Conservation (phyloP, 2,888 invertebrate species). For the Stenotaenia linearis region DNA sequence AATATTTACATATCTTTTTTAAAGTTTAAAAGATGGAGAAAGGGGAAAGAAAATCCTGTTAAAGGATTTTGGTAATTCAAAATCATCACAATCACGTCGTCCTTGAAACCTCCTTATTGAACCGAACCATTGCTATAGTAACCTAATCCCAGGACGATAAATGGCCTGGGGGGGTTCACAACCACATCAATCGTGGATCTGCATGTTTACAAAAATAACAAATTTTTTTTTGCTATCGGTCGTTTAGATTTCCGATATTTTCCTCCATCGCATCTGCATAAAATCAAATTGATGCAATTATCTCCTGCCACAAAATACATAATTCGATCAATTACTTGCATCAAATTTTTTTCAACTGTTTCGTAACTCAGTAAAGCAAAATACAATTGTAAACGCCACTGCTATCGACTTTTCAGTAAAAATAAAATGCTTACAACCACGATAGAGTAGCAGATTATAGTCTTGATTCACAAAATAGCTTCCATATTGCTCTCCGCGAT, state of each 20-base stretch:
- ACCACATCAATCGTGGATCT: not conserved
- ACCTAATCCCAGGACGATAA: not conserved
- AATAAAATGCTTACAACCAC: not conserved
- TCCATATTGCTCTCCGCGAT: not conserved
- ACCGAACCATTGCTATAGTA: constrained; percentile 21
- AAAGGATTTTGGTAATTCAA: no score
- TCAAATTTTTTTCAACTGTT: no score
- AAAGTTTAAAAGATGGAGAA: no score
- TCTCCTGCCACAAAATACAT: no score
- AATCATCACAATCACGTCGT: not conserved
- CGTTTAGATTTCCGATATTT: no score
- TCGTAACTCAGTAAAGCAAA: no score
- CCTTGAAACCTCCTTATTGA: not conserved
- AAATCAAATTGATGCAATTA: no score
- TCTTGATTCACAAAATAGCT: constrained; percentile 2
- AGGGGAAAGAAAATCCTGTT: no score
- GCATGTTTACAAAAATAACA: not conserved
- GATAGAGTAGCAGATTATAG: constrained; percentile 6
- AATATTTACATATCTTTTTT: no score
- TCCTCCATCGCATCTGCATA: no score
- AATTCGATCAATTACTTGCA: no score
- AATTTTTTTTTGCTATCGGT: no score
- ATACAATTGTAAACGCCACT: not conserved
- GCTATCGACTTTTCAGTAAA: not conserved
- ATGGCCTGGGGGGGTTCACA: not conserved